Evolutionary conservation across 2,797 vertebrate species (phyloP).

Genomic region (Distichodus sexfasciatus): DNA sequence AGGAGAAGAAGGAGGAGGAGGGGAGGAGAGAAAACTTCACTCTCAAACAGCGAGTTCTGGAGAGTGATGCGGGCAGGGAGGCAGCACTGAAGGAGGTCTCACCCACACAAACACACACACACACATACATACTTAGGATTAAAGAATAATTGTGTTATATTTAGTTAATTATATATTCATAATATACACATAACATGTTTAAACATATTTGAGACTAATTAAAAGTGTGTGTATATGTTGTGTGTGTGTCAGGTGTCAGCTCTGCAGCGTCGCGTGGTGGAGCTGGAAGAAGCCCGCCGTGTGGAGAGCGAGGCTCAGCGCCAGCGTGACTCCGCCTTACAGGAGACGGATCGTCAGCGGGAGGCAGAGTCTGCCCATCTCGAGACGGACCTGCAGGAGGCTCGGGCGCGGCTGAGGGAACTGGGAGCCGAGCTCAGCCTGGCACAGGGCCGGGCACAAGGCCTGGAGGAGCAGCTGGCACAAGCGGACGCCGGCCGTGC

Average conservation of each 20-base stretch:
- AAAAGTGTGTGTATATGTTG: not conserved
- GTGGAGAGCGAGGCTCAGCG: slow-evolving; percentile 62
- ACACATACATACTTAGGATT: too few relatives aligned
- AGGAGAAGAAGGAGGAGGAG: slow-evolving; percentile 71
- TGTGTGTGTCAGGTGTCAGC: slow-evolving; percentile 64
- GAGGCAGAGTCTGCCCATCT: slow-evolving; percentile 56
- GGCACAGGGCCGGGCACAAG: slow-evolving; percentile 55
- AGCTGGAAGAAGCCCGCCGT: slow-evolving; percentile 60
- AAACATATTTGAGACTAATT: too few relatives aligned
- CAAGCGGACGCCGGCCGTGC: slow-evolving; percentile 51
- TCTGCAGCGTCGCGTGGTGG: slow-evolving; percentile 66
- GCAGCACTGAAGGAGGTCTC: slow-evolving; percentile 75
- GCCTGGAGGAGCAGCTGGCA: slow-evolving; percentile 71
- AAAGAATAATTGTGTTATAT: too few relatives aligned
- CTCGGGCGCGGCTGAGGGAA: slow-evolving; percentile 48
- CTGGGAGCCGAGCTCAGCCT: slow-evolving; percentile 61
- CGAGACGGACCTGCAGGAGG: slow-evolving; percentile 63
- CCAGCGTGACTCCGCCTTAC: slow-evolving; percentile 59
- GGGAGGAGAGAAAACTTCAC: slow-evolving; percentile 62
- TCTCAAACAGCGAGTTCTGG: slow-evolving; percentile 68
- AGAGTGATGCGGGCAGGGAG: slow-evolving; percentile 71
- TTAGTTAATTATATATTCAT: too few relatives aligned
- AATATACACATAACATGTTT: too few relatives aligned
- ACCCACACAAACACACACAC: not conserved
- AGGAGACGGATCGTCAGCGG: slow-evolving; percentile 60